Evolutionary conservation across 37 sponge, comb jelly and placozoan species (phyloP).

Genomic region (Amphimedon queenslandica): DNA sequence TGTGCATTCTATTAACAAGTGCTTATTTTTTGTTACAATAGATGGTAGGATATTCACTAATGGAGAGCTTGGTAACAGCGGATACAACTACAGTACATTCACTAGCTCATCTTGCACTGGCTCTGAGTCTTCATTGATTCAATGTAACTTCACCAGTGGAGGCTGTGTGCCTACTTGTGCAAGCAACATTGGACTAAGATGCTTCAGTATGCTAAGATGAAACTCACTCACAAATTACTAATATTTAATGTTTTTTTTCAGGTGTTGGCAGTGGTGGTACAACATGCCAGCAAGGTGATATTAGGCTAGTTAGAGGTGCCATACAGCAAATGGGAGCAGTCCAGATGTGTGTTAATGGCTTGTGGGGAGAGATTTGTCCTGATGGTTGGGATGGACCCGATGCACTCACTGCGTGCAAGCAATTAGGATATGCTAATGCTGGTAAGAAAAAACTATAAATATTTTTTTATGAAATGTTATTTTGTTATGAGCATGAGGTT

Average conservation of each 20-base stretch:
- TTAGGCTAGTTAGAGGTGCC: not conserved
- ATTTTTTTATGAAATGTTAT: too few species aligned
- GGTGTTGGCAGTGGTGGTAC: too few species aligned
- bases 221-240: too few species aligned
- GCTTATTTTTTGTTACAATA: not conserved
- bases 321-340: not conserved
- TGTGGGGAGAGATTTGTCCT: not conserved
- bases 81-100: not conserved
- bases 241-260: too few species aligned
- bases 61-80: slow-evolving; percentile 1
- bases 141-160: not conserved
- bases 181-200: not conserved
- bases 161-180: not conserved
- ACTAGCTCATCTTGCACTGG: not conserved
- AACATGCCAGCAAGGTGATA: too few species aligned
- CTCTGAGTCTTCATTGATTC: not conserved
- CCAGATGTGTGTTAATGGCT: not conserved
- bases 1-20: too few species aligned
- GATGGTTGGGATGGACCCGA: not conserved
- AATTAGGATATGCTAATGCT: not conserved
- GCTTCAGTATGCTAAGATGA: slow-evolving; percentile 1
- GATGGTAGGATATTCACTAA: not conserved
- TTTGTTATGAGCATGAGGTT: not conserved
- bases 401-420: not conserved
- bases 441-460: too few species aligned